These are phyloP conservation scores for Leucoraja ocellata DNA, from an alignment of 2,797 vertebrate species.

Conservation along the genomic window DNA sequence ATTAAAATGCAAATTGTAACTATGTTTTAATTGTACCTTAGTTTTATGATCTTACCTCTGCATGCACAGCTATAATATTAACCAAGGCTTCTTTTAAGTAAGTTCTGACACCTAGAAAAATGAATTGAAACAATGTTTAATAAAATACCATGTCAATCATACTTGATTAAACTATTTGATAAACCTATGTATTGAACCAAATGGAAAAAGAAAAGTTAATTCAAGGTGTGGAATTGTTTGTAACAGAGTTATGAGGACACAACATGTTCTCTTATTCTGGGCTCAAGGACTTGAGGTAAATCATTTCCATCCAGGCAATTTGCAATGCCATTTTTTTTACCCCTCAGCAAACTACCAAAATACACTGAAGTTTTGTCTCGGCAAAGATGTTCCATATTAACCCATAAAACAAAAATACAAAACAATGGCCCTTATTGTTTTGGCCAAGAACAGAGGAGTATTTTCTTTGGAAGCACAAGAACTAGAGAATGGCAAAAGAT, in stretches of 20 bases:
- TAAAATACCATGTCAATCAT: not conserved
- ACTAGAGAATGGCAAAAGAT: not conserved
- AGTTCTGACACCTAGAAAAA: conserved; percentile 79
- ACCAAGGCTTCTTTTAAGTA: conserved; percentile 95
- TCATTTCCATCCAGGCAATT: not conserved
- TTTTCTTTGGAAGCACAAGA: not conserved
- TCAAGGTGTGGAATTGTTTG: not conserved
- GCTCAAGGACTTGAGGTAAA: not conserved
- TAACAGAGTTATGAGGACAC: not conserved
- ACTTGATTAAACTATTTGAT: not conserved
- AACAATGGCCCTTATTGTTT: not conserved
- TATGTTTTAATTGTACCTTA: not conserved
- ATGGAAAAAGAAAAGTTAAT: not conserved
- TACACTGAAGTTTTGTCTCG: not conserved
- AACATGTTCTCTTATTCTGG: not conserved
- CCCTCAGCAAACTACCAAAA: not conserved
- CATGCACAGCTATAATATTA: conserved; percentile 87
- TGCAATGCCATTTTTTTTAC: not conserved
- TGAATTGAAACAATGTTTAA: conserved; percentile 33
- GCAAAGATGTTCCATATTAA: not conserved
- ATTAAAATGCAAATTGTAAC: not conserved
- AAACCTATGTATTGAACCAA: not conserved
- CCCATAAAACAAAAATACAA: not conserved
- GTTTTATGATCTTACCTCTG: conserved; percentile 70
- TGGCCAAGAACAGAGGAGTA: not conserved